These are phyloP conservation scores for Manis javanica DNA, from an alignment of 2,797 vertebrate genomes.

Conservation along the genomic window DNA sequence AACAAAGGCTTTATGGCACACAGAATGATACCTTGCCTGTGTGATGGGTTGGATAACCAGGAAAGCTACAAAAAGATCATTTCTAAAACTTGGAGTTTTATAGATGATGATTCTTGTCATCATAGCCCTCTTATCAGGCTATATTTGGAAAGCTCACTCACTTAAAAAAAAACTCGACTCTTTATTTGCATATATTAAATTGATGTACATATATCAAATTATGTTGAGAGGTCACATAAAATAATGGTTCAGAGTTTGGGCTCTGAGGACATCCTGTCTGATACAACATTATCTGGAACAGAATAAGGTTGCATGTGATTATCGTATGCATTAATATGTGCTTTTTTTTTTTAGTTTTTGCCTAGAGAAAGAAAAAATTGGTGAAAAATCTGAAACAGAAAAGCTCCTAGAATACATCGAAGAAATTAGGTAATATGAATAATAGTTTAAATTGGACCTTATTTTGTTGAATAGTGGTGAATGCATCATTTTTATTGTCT, in stretches of 20 bases:
- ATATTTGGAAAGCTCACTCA: conserved; percentile 33
- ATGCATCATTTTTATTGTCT: conserved; percentile 11
- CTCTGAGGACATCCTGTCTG: neutral
- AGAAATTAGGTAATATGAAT: conserved; percentile 87
- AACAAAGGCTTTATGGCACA: neutral
- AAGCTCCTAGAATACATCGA: conserved; percentile 85
- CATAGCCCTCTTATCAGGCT: neutral
- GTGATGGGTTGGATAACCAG: neutral
- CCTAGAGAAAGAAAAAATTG: conserved; percentile 81
- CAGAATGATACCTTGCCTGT: neutral
- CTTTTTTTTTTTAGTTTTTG: conserved; percentile 78
- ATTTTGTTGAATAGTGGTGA: conserved; percentile 20
- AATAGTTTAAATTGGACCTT: neutral
- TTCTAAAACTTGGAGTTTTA: neutral
- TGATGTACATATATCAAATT: neutral
- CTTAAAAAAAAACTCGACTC: neutral
- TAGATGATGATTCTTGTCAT: neutral
- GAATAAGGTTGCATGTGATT: neutral
- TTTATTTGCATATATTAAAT: neutral
- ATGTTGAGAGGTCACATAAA: neutral
- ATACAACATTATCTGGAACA: neutral
- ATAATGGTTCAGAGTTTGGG: neutral
- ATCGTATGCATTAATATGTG: neutral
- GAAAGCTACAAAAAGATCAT: neutral
- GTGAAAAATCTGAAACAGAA: conserved; percentile 86